phyloP scores from a whole-genome alignment of 2,888 invertebrate species.

The Eucriotettix oculatus region DNA sequence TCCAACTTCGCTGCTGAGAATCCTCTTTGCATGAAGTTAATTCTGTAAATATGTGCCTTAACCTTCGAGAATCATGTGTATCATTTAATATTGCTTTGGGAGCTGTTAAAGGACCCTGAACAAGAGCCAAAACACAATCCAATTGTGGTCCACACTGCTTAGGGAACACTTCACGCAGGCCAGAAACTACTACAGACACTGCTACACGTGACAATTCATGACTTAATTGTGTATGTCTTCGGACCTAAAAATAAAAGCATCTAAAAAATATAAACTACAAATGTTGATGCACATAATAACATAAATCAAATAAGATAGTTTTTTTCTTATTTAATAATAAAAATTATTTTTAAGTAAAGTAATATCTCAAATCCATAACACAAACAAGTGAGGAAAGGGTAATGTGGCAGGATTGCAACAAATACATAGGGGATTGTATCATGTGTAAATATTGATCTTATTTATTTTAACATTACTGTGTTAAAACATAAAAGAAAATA shows the following conservation, averaged over 20 bases:
- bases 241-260: conserved; percentile 27
- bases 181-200: conserved; percentile 53
- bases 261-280: no score
- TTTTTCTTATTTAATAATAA: no score
- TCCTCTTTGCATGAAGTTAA: conserved; percentile 83
- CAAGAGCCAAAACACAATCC: conserved; percentile 1
- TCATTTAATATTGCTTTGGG: conserved; percentile 56
- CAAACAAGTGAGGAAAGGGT: no score
- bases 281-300: no score
- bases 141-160: no score
- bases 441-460: no score
- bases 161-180: conserved; percentile 1
- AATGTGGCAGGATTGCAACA: no score
- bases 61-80: conserved; percentile 67
- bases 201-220: conserved; percentile 76
- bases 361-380: no score
- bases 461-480: background rate
- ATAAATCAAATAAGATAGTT: no score
- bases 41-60: conserved; percentile 69
- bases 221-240: conserved; percentile 69
- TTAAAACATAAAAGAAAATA: no score
- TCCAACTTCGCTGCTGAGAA: conserved; percentile 91
- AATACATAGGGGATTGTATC: no score
- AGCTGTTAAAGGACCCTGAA: conserved; percentile 33
- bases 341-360: no score